Base-by-base conservation (phyloP, 1,140 invertebrate species). In the Drosophila ananassae region DNA sequence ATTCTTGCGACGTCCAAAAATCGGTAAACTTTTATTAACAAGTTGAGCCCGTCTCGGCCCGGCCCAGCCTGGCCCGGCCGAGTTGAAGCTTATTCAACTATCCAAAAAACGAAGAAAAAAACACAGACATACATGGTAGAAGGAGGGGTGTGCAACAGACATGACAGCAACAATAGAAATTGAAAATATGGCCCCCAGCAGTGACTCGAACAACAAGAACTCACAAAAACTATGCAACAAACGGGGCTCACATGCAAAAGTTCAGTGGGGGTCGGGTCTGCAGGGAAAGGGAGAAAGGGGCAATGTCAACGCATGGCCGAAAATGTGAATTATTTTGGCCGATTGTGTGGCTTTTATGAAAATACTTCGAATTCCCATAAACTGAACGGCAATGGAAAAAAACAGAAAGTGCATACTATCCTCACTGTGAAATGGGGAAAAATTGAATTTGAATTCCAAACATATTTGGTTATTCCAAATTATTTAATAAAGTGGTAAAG, bases 11-110 rank as follows among this genome's bases (percentile, higher is more conserved):
- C 76, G 58, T 60, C 66, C 73, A 51, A 66, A 76, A 82, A 89
- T 85, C 71, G 75, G 82, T 78, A 85, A 85, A 87, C 69, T 85
- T 87, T 85, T 87, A 87, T 82, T 78, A 85, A 85, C 77, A 87
- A 85, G 64, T 81, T 85, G 64, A 63, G 79, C 56, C 55, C 34
- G n/a, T 7, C 21, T 17, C 25, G 2, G 25, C 25, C 25, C 25
- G 25, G 25, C 25, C 17, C 17, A 17, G 17, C 17, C 17, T 17
- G 17, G 78, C 56, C 55, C 34, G 17, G 9, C 21, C 24, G 24
- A 28, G 30, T 13, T 24, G 32, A 6, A 30, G 24, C 9, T 47
- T 10, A 22, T 47, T 47, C 44, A 21, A 22, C 44, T 47, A 47
- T 7, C 17, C 13, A 10, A 47, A 44, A 47, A 21, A 17, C 13